Percentiles rank a stretch among this genome's conserved stretches.
These are phyloP conservation scores for Epinephelus fuscoguttatus DNA, from an alignment of 2,113 vertebrate genomes.

Conservation along the genomic window DNA sequence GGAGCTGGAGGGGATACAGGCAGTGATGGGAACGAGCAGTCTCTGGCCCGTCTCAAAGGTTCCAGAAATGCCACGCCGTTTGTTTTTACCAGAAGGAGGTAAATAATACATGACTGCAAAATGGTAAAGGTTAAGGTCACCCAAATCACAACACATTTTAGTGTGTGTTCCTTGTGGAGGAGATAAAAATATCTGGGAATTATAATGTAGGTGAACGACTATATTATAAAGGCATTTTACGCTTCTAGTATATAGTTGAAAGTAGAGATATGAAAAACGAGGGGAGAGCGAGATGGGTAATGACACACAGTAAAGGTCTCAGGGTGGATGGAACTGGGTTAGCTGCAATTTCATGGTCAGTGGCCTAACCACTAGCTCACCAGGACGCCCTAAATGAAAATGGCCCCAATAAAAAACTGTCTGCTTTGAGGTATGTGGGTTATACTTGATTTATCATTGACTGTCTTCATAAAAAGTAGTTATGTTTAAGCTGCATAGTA, in stretches of 20 bases:
- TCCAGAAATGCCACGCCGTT: slow-evolving; percentile 89
- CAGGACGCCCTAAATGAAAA: background rate
- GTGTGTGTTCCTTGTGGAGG: background rate
- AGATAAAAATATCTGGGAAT: background rate
- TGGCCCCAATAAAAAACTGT: background rate
- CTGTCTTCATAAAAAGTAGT: background rate
- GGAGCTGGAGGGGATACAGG: slow-evolving; percentile 81
- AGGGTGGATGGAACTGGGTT: background rate
- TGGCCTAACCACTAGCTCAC: background rate
- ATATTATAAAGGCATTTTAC: background rate
- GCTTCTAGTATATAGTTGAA: background rate
- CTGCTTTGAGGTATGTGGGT: background rate
- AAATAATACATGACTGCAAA: slow-evolving; percentile 46
- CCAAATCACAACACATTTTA: background rate
- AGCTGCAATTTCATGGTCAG: background rate
- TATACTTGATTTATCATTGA: background rate
- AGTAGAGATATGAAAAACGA: background rate
- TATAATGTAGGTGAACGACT: background rate
- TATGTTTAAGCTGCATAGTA: too few relatives aligned
- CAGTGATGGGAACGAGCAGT: slow-evolving; percentile 86
- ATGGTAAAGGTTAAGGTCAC: background rate
- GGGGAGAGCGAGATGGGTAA: background rate
- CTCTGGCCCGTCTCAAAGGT: slow-evolving; percentile 87
- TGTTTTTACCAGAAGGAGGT: slow-evolving; percentile 94
- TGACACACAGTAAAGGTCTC: background rate